Percentiles rank a stretch among this genome's conserved stretches.
Evolutionary conservation across 2,888 invertebrate species (phyloP).

Genomic region (Polyommatus icarus): DNA sequence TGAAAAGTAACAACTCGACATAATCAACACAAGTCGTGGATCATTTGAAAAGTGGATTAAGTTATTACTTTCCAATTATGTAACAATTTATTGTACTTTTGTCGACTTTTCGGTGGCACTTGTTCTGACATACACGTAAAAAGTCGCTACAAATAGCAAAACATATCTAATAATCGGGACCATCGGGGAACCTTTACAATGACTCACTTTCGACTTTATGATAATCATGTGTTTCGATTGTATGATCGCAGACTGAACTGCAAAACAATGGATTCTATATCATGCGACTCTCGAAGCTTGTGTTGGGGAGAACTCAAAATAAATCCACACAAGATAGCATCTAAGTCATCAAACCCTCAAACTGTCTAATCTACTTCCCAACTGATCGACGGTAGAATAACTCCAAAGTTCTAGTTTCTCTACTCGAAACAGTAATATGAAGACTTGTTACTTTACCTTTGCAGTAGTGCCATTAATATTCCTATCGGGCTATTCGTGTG

Average conservation of each 20-base stretch:
- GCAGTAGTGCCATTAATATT: conserved; percentile 96
- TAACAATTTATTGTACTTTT: neutral
- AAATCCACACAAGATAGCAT: conserved; percentile 32
- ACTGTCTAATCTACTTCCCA: conserved; percentile 38
- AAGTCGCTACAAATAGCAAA: conserved; percentile 28
- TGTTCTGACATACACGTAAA: conserved; percentile 16
- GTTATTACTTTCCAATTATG: conserved; percentile 27
- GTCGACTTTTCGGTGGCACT: conserved; percentile 1
- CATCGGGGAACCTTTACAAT: conserved; percentile 12
- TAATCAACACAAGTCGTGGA: neutral
- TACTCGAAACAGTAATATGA: conserved; percentile 52
- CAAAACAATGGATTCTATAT: conserved; percentile 14
- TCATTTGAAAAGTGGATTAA: conserved; percentile 13
- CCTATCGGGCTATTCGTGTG: conserved; percentile 95
- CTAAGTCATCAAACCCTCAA: conserved; percentile 34
- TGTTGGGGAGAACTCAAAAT: conserved; percentile 31
- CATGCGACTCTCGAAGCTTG: conserved; percentile 33
- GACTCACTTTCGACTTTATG: neutral
- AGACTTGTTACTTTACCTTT: conserved; percentile 87
- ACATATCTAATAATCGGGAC: conserved; percentile 28
- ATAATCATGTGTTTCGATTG: neutral
- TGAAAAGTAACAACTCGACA: conserved; percentile 29
- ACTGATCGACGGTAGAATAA: conserved; percentile 28
- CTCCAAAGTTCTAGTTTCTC: conserved; percentile 46
- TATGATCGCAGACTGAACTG: conserved; percentile 18